Evolutionary conservation across 2,888 invertebrate species (phyloP), one percentile per base, ranked within the genome.

Genomic region (Drosophila lacicola): DNA sequence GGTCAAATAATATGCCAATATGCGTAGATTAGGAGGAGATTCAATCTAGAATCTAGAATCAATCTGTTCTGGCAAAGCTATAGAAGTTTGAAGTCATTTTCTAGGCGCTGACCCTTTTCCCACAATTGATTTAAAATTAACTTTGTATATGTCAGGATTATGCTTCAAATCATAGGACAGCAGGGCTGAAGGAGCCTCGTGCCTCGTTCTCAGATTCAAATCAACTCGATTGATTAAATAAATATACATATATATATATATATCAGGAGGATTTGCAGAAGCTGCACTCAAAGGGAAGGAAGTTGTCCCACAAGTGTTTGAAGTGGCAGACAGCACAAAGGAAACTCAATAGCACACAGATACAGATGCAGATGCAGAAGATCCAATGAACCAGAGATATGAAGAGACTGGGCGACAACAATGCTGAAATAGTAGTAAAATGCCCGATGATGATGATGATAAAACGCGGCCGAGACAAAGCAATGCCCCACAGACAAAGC

Each of bases 371-470:
- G 50, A 70, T 56, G 39, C 44, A 29, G 62, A 34, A 13, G 54
- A 60, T 54, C 42, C 54, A 41, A 54, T 54, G 54, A 44, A 54
- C 54, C 44, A 4, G n/a, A 25, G 8, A 29, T 37, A 19, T 5
- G 50, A 29, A 42, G 13, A 55, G 33, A 3, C 19, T 34, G 36
- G 25, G 13, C 51, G 56, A 17, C 17, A 2, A 64, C 69, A 62
- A 56, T 64, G 65, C 62, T 77, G 67, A 63, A 74, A 73, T 70
- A 85, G 85, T 77, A 88, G 85, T 77, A 88, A 88, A 85, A 80
- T 77, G 86, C 70, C 77, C 72, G 77, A 78, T 86, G 88, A 88
- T 86, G 80, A 75, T 88, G 17, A 17, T 17, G 25, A 25, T 25
- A 25, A 25, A 78, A 74, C 67, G 65, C 53, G 53, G 67, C 21